These are phyloP conservation scores for Onychomys torridus DNA, from an alignment of 2,797 vertebrate species.

Conservation along the genomic window DNA sequence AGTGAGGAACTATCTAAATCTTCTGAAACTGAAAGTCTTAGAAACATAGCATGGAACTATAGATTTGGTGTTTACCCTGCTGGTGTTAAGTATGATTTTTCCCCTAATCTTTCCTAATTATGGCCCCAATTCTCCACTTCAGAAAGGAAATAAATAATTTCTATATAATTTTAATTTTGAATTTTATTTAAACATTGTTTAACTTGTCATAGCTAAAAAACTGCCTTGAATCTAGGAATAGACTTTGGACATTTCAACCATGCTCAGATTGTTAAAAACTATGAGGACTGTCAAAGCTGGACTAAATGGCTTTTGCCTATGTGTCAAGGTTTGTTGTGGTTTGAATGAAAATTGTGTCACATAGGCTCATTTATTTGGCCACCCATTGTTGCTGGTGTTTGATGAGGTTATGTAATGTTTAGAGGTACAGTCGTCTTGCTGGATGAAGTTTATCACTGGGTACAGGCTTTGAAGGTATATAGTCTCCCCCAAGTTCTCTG, in stretches of 20 bases:
- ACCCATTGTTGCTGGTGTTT: background rate
- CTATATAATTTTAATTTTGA: background rate
- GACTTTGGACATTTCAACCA: background rate
- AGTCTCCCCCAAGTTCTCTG: background rate
- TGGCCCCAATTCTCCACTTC: background rate
- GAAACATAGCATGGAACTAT: background rate
- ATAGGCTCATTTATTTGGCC: background rate
- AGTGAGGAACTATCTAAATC: background rate
- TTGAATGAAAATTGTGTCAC: background rate
- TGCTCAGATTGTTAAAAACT: background rate
- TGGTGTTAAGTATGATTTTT: background rate
- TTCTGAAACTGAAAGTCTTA: background rate
- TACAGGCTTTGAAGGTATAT: background rate
- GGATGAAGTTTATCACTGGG: background rate
- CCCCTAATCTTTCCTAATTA: background rate
- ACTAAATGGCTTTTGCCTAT: background rate
- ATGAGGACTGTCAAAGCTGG: background rate
- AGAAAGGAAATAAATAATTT: background rate
- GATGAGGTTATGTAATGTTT: background rate
- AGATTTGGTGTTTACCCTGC: background rate
- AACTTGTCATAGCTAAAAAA: background rate
- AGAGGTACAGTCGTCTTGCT: background rate
- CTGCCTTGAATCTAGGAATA: background rate
- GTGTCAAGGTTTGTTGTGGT: background rate
- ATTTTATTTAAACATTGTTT: background rate